Conservation (phyloP, 2,113 vertebrate genomes). For the Montifringilla adamsi region DNA sequence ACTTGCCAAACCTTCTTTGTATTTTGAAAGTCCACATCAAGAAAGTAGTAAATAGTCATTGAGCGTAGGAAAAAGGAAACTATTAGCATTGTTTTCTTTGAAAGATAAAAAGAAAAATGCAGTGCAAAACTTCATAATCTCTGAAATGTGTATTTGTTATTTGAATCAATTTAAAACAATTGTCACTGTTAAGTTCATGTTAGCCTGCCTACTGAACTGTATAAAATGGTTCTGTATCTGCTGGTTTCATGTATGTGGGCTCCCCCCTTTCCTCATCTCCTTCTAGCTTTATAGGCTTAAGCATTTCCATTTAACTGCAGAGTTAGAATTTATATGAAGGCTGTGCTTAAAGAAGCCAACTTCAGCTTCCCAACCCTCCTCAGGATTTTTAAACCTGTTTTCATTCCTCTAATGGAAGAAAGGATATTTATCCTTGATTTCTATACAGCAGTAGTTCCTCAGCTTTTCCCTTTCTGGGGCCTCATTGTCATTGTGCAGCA, state of each 20-base stretch:
- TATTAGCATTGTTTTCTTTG: slow-evolving; percentile 85
- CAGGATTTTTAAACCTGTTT: slow-evolving; percentile 2
- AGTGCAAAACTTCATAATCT: slow-evolving; percentile 80
- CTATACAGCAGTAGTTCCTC: slow-evolving; percentile 15
- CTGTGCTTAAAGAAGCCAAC: background rate
- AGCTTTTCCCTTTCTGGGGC: slow-evolving; percentile 29
- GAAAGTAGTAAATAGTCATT: slow-evolving; percentile 76
- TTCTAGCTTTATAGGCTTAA: slow-evolving; percentile 41
- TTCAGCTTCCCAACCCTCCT: background rate
- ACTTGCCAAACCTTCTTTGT: slow-evolving; percentile 81
- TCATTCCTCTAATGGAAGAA: background rate
- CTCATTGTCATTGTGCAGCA: slow-evolving; percentile 1
- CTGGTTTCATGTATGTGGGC: slow-evolving; percentile 31
- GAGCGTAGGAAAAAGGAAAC: slow-evolving; percentile 85
- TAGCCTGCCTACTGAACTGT: slow-evolving; percentile 61
- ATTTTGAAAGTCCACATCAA: slow-evolving; percentile 83
- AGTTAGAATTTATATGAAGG: slow-evolving; percentile 5
- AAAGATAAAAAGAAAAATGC: slow-evolving; percentile 81
- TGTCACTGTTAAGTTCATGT: slow-evolving; percentile 65
- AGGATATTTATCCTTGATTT: slow-evolving; percentile 35
- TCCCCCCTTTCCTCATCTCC: background rate
- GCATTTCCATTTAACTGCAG: slow-evolving; percentile 29
- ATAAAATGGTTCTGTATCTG: slow-evolving; percentile 62
- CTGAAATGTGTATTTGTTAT: slow-evolving; percentile 79
- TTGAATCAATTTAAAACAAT: slow-evolving; percentile 77